Percentiles rank a stretch among this genome's conserved stretches.
These are phyloP conservation scores for Drosophila virilis DNA, from an alignment of 1,140 invertebrate genomes.

Conservation along the genomic window DNA sequence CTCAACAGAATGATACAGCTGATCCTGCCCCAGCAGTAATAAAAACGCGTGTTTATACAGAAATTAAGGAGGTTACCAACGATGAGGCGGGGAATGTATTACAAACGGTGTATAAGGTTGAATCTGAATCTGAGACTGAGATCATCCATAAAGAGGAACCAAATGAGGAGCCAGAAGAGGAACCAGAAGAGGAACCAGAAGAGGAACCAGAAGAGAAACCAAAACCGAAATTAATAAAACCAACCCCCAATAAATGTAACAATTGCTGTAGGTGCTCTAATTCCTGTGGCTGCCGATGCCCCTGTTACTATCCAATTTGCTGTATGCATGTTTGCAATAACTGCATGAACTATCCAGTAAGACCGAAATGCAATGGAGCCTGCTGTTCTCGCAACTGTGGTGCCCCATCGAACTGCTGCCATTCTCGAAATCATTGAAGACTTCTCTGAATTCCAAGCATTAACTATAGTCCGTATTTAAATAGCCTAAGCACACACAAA, in stretches of 20 bases:
- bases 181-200: too few species aligned
- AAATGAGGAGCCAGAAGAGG: too few species aligned
- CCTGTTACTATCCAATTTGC: background rate
- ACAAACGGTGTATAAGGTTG: background rate
- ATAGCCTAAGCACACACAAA: background rate
- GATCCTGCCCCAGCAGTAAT: background rate
- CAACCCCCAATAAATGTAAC: background rate
- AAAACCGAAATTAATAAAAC: too few species aligned
- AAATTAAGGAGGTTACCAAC: background rate
- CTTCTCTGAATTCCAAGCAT: background rate
- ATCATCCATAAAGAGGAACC: background rate
- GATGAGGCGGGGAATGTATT: background rate
- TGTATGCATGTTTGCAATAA: background rate
- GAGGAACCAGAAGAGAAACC: too few species aligned
- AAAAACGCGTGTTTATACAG: background rate
- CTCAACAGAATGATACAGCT: background rate
- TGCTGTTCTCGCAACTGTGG: background rate
- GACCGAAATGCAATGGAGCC: background rate
- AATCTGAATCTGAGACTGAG: background rate
- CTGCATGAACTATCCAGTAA: background rate
- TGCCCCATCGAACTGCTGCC: background rate
- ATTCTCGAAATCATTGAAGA: background rate
- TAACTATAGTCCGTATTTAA: background rate
- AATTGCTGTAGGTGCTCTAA: background rate
- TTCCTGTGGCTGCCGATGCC: background rate